Base-by-base conservation (phyloP, 2,797 vertebrate genomes). In the Chaetodon trifasciatus region DNA sequence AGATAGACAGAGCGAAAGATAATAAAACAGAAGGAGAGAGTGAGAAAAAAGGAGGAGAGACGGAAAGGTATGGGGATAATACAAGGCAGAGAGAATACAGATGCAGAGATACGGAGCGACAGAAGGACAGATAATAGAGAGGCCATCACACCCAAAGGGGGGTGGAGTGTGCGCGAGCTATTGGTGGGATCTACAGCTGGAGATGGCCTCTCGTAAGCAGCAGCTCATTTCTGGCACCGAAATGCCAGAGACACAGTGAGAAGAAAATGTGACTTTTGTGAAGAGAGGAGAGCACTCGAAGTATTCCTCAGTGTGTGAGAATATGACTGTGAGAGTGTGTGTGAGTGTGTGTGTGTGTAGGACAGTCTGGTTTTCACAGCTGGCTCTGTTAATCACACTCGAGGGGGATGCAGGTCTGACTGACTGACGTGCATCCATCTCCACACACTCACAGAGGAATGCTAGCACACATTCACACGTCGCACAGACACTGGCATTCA, bases 301-400 rank as follows among this genome's bases (percentile, higher is more conserved):
- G 68, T 57, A 42, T 84, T 40, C 70, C 17, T 62, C 21, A 23
- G 52, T 52, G 63, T 75, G 68, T 35, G 55, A 69, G 75, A 60
- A 65, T 72, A 62, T 71, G 77, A 58, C 79, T 75, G 73, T n/a
- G n/a, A n/a, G n/a, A n/a, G n/a, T 55, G 23, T 67, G 67, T 76
- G 81, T 24, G 44, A 21, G 66, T 64, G 60, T 61, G 69, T 39
- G 39, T 37, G 40, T 21, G 82, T 74, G 83, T 74, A 79, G 74
- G 85, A 65, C 73, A 65, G 73, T 81, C 81, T 83, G 87, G 76
- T 86, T 83, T 80, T 69, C 74, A 86, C 84, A 85, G 90, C 89
- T 87, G 91, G 84, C 84, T 92, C 78, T 86, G 90, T 93, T 91
- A 94, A 90, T 93, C 90, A 93, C 91, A 86, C 90, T 83, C 83